Evolutionary conservation across 2,888 invertebrate species (phyloP).

Genomic region (Seira ritae): DNA sequence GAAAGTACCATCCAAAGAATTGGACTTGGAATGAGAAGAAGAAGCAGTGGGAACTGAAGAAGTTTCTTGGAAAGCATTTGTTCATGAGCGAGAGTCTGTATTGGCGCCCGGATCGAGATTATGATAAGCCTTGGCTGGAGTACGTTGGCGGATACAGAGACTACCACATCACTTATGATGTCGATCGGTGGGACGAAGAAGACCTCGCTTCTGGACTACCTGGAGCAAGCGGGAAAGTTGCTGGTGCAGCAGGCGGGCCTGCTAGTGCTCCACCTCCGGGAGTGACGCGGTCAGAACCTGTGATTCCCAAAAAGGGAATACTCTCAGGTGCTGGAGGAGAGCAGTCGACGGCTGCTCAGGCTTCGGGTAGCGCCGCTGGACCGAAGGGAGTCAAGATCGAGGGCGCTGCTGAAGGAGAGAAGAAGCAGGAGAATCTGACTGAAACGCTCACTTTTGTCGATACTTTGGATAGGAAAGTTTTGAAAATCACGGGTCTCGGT

Average conservation of each 20-base stretch:
- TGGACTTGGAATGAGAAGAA: constrained; percentile 50
- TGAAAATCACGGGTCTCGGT: constrained; percentile 53
- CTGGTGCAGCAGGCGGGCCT: too few relatives aligned
- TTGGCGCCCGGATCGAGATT: constrained; percentile 65
- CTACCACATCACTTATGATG: constrained; percentile 29
- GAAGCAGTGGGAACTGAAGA: constrained; percentile 50
- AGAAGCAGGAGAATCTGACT: too few relatives aligned
- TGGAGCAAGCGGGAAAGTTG: background rate
- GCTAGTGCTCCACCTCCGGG: too few relatives aligned
- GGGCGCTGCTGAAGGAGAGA: too few relatives aligned
- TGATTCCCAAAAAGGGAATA: too few relatives aligned
- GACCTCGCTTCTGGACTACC: too few relatives aligned
- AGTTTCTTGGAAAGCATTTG: background rate
- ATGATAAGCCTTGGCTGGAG: constrained; percentile 67
- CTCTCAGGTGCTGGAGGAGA: too few relatives aligned
- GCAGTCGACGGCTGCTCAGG: too few relatives aligned
- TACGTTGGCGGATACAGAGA: constrained; percentile 52
- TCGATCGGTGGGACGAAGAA: constrained; percentile 37
- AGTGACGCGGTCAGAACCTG: too few relatives aligned
- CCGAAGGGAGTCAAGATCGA: too few relatives aligned
- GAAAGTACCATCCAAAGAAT: constrained; percentile 58
- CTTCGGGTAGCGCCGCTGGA: too few relatives aligned
- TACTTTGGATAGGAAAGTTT: constrained; percentile 36
- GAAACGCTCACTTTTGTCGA: constrained; percentile 28
- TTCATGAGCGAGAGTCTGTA: constrained; percentile 47